Conservation (phyloP, 1,140 invertebrate genomes). For the Bombus waltoni region DNA sequence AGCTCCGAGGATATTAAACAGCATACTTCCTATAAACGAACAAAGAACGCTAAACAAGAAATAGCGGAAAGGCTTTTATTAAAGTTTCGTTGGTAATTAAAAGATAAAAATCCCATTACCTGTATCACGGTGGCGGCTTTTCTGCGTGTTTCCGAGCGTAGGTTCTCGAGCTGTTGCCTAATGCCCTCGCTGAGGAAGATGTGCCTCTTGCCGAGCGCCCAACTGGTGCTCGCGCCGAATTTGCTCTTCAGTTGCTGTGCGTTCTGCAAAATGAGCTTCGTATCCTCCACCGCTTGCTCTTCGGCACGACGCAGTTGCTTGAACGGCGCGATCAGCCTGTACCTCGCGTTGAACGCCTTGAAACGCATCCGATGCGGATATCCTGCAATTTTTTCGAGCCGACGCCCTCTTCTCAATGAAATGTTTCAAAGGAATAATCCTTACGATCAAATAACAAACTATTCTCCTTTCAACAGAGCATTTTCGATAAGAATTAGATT, state of each 20-base stretch:
- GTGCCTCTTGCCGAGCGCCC: conserved; percentile 96
- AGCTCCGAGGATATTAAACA: too few species aligned
- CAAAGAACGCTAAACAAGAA: not conserved
- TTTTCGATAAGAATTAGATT: not conserved
- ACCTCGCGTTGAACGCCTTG: conserved; percentile 95
- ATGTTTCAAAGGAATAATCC: not conserved
- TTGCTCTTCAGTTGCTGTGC: conserved; percentile 83
- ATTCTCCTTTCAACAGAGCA: not conserved
- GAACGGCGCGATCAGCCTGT: conserved; percentile 91
- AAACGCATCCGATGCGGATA: conserved; percentile 97
- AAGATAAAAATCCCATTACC: conserved; percentile 57
- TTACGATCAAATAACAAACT: not conserved
- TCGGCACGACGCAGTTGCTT: conserved; percentile 89
- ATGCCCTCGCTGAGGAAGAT: conserved; percentile 97
- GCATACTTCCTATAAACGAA: not conserved
- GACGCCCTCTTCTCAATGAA: not conserved
- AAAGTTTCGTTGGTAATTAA: not conserved
- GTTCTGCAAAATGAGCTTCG: conserved; percentile 89
- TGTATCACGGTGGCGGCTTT: conserved; percentile 87
- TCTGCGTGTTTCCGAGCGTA: conserved; percentile 89
- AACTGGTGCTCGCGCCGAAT: conserved; percentile 87
- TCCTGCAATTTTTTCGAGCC: conserved; percentile 79
- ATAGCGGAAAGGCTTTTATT: not conserved
- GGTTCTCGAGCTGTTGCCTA: conserved; percentile 92
- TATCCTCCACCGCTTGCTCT: conserved; percentile 92